Evolutionary conservation across 2,113 vertebrate species (phyloP), one percentile per base, ranked within the genome.

Genomic region (Oriolus oriolus): DNA sequence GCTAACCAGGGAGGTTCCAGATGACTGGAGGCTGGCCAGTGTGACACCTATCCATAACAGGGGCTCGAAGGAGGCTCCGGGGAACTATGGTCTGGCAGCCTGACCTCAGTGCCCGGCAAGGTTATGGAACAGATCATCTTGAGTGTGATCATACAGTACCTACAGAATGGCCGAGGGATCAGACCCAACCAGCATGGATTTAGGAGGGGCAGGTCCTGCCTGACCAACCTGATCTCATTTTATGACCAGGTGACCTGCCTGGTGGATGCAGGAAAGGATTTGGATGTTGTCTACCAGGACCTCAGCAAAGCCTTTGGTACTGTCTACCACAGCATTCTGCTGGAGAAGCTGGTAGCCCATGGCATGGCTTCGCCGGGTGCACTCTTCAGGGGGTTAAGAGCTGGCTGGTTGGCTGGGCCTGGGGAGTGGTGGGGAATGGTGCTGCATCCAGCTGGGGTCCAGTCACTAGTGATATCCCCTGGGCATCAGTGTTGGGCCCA

Each of bases 381-480:
- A 9, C 27, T 45, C 14, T 45, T 3, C 8, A 3, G 14, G 63
- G 68, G 47, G 6, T 31, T 37, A 27, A 3, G 56, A 53, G 7
- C 39, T 31, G 56, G 13, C 31, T 42, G 56, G 6, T 3, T 52
- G 26, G 37, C 35, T 0, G 0, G 10, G 45, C 37, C 26, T 6
- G 20, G 37, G 14, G 9, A 19, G 5, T 49, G 45, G 4, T 60
- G 45, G 54, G 13, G 44, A 60, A 8, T 1, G 2, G 6, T 35
- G 19, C 19, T 21, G 14, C 35, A 24, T 30, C 37, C 44, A 24
- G 19, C 10, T 52, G 59, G 75, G 2, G 6, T 0, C 27, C 9
- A 1, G 35, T 12, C 31, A 18, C 30, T 3, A 12, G 30, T 0
- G 0, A 5, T 28, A 24, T 23, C 0, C 54, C 11, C 3, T 24